Evolutionary conservation across 2,113 vertebrate genomes (phyloP).

Genomic region (Erythrocebus patas): DNA sequence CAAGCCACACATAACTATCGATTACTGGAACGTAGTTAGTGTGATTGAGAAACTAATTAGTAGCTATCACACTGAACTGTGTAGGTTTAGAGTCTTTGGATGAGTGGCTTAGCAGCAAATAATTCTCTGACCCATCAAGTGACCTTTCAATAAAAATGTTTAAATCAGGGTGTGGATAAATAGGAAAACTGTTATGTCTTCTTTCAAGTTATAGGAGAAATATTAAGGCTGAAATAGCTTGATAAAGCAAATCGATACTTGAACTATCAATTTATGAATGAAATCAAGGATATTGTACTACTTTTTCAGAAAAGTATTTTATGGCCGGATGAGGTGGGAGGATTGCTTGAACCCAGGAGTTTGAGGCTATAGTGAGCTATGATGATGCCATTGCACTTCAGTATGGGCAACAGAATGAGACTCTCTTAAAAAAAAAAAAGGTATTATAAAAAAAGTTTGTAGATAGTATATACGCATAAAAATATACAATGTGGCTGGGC

Average conservation of each 20-base stretch:
- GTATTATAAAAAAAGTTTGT: not conserved
- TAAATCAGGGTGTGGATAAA: not conserved
- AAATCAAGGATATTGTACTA: not conserved
- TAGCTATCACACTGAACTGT: not conserved
- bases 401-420: too few species aligned
- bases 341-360: too few species aligned
- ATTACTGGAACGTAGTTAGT: not conserved
- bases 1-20: not conserved
- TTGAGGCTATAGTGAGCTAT: too few species aligned
- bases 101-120: not conserved
- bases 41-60: not conserved
- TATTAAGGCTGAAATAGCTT: slow-evolving; percentile 4
- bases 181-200: not conserved
- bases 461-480: not conserved
- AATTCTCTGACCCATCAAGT: not conserved
- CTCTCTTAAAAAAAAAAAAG: too few species aligned
- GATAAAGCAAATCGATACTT: not conserved
- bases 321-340: too few species aligned
- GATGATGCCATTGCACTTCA: too few species aligned
- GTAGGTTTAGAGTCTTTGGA: not conserved
- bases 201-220: not conserved
- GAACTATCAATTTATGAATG: not conserved
- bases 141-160: slow-evolving; percentile 14
- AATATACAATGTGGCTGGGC: not conserved
- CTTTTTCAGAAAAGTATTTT: not conserved